A percentile compares a stretch with the other conserved stretches of the same genome.
Evolutionary conservation across 2,797 vertebrate species (phyloP).

Genomic region (Helostoma temminkii): DNA sequence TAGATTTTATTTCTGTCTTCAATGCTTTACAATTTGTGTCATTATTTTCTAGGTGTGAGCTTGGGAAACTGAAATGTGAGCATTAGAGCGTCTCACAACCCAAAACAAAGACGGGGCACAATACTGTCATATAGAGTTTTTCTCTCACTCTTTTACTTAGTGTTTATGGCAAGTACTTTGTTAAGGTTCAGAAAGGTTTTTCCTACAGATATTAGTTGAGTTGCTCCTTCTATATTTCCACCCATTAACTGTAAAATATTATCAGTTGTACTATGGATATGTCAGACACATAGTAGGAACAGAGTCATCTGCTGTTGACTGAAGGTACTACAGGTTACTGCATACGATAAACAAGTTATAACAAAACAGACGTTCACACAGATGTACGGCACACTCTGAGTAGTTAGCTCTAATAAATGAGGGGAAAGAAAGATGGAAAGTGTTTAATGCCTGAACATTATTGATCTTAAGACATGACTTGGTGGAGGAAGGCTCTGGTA

Average conservation of each 20-base stretch:
- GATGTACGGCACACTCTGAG: not conserved
- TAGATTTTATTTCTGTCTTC: constrained; percentile 2
- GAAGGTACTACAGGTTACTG: constrained; percentile 50
- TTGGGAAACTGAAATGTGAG: constrained; percentile 40
- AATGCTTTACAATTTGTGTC: not conserved
- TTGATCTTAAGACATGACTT: not conserved
- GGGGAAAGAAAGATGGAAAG: not conserved
- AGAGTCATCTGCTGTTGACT: constrained; percentile 74
- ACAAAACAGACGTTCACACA: not conserved
- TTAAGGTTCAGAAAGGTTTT: constrained; percentile 10
- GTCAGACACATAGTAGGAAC: constrained; percentile 42
- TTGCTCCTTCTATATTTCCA: not conserved
- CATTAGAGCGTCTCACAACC: constrained; percentile 38
- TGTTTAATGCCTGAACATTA: not conserved
- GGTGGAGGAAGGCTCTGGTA: not conserved
- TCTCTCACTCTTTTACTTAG: too few relatives aligned
- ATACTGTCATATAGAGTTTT: constrained; percentile 43
- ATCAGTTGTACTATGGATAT: constrained; percentile 13
- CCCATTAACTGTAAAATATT: constrained; percentile 32
- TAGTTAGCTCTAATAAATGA: not conserved
- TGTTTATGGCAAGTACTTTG: constrained; percentile 11
- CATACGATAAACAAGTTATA: not conserved
- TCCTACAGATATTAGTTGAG: constrained; percentile 1
- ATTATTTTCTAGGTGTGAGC: constrained; percentile 16
- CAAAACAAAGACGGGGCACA: constrained; percentile 43